Evolutionary conservation across 1,140 invertebrate species (phyloP), one percentile per base, ranked within the genome.

Genomic region (Drosophila malerkotliana): DNA sequence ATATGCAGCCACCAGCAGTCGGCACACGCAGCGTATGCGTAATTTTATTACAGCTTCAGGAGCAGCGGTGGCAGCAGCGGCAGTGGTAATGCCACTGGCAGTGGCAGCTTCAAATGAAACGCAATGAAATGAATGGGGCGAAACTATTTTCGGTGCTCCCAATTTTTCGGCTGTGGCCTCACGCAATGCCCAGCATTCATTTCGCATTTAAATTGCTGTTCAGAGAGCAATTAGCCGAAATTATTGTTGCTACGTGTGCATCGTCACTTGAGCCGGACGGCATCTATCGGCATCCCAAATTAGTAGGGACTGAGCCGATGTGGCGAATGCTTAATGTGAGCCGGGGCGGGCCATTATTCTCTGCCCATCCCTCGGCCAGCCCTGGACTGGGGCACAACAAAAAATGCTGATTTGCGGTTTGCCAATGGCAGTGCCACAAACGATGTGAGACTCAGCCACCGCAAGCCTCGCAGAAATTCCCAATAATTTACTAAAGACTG

Each of bases 151-250:
- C 21, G 18, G 32, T 0, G 6, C 8, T 12, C 37, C 24, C 53
- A 52, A 28, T 30, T 56, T 32, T 55, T 39, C 45, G 69, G 41
- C 18, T 49, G 53, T 48, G 58, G 54, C 32, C 47, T 24, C 76
- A 48, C 34, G 55, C 61, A 44, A 49, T 68, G 77, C 62, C 77
- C 64, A 81, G 79, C 76, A 87, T 87, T 87, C 83, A 87, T 88
- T 87, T 87, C 79, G 79, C 84, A 88, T 89, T 89, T 81, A 77
- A 88, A 88, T 88, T 75, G 72, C 83, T 83, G 84, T 88, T 88
- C 79, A 79, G 83, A 88, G 83, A 88, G 83, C 83, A 88, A 88
- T 88, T 88, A 88, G 83, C 83, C 87, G 83, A 88, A 88, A 88
- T 88, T 88, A 88, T 88, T 87, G 83, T 79, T 88, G 75, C 79